Evolutionary conservation across 2,888 invertebrate genomes (phyloP).

Genomic region (Eulithis prunata): DNA sequence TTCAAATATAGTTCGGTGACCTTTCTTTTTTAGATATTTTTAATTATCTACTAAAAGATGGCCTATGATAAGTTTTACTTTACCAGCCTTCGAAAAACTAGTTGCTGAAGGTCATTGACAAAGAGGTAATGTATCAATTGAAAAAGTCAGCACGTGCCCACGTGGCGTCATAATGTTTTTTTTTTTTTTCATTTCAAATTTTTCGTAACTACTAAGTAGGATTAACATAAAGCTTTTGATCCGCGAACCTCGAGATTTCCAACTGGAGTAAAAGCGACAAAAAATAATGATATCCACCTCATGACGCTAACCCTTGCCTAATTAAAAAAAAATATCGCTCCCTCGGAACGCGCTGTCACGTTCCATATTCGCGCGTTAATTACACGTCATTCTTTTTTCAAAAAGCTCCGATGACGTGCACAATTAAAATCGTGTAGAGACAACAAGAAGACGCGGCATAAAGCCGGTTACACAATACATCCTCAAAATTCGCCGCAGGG

Average conservation of each 20-base stretch:
- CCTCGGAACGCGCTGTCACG: slow-evolving; percentile 83
- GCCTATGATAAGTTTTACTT: too few species aligned
- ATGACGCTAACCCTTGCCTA: slow-evolving; percentile 64
- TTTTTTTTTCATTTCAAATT: not conserved
- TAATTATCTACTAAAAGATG: too few species aligned
- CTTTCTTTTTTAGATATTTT: slow-evolving; percentile 3
- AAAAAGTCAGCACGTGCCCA: too few species aligned
- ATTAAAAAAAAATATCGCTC: slow-evolving; percentile 78
- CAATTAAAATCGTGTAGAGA: slow-evolving; percentile 84
- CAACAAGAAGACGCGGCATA: slow-evolving; percentile 83
- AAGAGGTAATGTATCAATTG: not conserved
- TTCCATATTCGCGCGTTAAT: slow-evolving; percentile 84
- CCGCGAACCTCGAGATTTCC: not conserved
- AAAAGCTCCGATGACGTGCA: slow-evolving; percentile 84
- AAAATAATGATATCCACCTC: slow-evolving; percentile 36
- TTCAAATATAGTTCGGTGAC: slow-evolving; percentile 48
- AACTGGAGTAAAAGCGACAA: slow-evolving; percentile 35
- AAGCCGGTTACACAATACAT: slow-evolving; percentile 83
- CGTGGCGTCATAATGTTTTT: not conserved
- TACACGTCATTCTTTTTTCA: slow-evolving; percentile 85
- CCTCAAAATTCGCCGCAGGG: slow-evolving; percentile 84
- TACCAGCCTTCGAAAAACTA: too few species aligned
- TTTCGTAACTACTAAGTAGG: not conserved
- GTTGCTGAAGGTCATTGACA: too few species aligned
- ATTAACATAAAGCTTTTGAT: slow-evolving; percentile 6